These are phyloP conservation scores for Tyria jacobaeae DNA, from an alignment of 2,888 invertebrate species.

Conservation along the genomic window DNA sequence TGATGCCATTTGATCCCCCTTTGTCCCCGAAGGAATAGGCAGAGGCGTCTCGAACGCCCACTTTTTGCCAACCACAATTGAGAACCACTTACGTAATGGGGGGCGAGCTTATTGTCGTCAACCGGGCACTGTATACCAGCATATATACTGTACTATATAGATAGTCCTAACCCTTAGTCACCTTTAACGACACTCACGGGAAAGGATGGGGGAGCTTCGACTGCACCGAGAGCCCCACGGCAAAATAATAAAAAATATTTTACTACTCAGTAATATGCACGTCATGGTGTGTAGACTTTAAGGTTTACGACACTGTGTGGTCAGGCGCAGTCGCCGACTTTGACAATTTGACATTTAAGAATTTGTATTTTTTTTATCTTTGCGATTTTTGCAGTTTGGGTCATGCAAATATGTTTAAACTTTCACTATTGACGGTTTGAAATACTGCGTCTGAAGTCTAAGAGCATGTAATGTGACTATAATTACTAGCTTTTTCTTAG, in stretches of 20 bases:
- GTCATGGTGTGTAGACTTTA: conserved; percentile 15
- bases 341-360: neutral
- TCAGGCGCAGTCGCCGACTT: neutral
- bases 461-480: neutral
- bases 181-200: too few relatives aligned
- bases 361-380: neutral
- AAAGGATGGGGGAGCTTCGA: conserved; percentile 14
- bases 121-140: too few relatives aligned
- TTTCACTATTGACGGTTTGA: neutral
- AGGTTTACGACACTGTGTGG: conserved; percentile 10
- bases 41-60: too few relatives aligned
- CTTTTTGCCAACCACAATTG: too few relatives aligned
- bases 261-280: conserved; percentile 10
- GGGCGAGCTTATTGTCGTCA: too few relatives aligned
- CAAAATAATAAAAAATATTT: conserved; percentile 14
- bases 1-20: too few relatives aligned
- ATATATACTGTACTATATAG: too few relatives aligned
- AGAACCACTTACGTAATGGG: too few relatives aligned
- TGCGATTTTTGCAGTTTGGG: neutral
- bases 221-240: too few relatives aligned
- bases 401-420: neutral
- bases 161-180: too few relatives aligned
- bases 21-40: too few relatives aligned
- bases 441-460: neutral
- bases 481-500: neutral